Base-by-base conservation (phyloP, 1,140 invertebrate species). In the Asobara japonica region DNA sequence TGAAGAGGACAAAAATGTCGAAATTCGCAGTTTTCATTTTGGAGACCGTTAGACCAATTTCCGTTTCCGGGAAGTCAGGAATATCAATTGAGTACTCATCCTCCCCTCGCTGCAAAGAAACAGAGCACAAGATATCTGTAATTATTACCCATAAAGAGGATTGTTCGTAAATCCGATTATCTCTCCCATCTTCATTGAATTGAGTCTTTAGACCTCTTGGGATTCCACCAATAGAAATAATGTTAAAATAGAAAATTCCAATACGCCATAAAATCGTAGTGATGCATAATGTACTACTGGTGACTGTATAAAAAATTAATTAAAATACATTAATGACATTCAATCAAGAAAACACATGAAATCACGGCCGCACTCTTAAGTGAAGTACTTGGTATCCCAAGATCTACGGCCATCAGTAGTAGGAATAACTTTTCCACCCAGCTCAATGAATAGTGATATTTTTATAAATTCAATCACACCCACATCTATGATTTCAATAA, bases 121-220 rank as follows among this genome's bases (percentile, higher is more conserved):
- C 20, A 3, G 41, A 13, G 22, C 13, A 51, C 5, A 29, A 29
- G 27, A 51, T 18, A 51, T 67, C 51, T n/a, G n/a, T 67, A 67
- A 67, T 67, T 67, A 67, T 38, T 48, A 25, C 0, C 0, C 13
- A 31, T 30, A 38, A 22, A 67, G 30, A 67, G 45, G 16, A 51
- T 27, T 48, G 22, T 51, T 41, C 38, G n/a, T 27, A 31, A 67
- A 67, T 67, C 65, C 41, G 65, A 67, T 67, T 67, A 67, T n/a
- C 20, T 67, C 31, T 51, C 3, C 48, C 16, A 30, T 51, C 65
- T 48, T 48, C 41, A 45, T 51, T 22, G 38, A 25, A 27, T 67
- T 41, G 41, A 1, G 16, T 33, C 36, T n/a, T 27, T 22, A 7
- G 18, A 41, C 16, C 27, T 18, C 2, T 6, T 5, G 29, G 38